phyloP scores from a whole-genome alignment of 2,797 vertebrate genomes.

The Harpagifer antarcticus region DNA sequence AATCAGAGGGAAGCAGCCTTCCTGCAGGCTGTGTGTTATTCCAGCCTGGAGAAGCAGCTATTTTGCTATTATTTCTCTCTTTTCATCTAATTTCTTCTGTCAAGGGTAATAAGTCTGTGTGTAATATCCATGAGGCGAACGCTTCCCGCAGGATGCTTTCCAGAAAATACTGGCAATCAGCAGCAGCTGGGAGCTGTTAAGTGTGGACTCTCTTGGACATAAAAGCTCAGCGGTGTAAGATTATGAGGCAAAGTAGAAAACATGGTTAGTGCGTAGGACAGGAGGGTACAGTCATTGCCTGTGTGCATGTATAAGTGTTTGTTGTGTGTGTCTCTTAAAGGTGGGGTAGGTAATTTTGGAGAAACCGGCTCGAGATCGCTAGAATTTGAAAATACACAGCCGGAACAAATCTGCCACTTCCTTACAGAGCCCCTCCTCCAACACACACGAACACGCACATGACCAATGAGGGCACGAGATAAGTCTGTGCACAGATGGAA shows the following conservation, averaged over 20 bases:
- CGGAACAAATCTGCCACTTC: too few species aligned
- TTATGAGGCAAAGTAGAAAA: slow-evolving; percentile 44
- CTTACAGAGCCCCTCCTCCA: too few species aligned
- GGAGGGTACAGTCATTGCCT: slow-evolving; percentile 17
- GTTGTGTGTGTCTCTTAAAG: slow-evolving; percentile 5
- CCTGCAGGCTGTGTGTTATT: slow-evolving; percentile 58
- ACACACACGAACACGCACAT: too few species aligned
- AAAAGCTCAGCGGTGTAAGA: slow-evolving; percentile 36
- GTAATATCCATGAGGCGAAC: slow-evolving; percentile 68
- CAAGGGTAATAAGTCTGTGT: slow-evolving; percentile 71
- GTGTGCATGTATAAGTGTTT: slow-evolving; percentile 16
- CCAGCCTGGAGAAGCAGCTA: slow-evolving; percentile 56
- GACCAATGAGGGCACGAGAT: too few species aligned
- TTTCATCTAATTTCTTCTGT: slow-evolving; percentile 75
- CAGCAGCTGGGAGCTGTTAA: slow-evolving; percentile 54
- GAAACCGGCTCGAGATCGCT: too few species aligned
- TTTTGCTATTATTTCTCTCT: slow-evolving; percentile 69
- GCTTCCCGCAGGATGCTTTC: slow-evolving; percentile 71
- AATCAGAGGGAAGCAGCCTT: slow-evolving; percentile 66
- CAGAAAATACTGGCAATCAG: slow-evolving; percentile 74
- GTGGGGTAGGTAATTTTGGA: too few species aligned
- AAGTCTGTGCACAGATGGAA: too few species aligned
- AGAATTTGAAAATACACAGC: too few species aligned
- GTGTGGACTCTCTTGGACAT: slow-evolving; percentile 35
- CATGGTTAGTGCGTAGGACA: slow-evolving; percentile 41